Percentiles rank a stretch among this genome's conserved stretches.
Evolutionary conservation across 2,113 vertebrate species (phyloP).

Genomic region (Psammodynastes pulverulentus): DNA sequence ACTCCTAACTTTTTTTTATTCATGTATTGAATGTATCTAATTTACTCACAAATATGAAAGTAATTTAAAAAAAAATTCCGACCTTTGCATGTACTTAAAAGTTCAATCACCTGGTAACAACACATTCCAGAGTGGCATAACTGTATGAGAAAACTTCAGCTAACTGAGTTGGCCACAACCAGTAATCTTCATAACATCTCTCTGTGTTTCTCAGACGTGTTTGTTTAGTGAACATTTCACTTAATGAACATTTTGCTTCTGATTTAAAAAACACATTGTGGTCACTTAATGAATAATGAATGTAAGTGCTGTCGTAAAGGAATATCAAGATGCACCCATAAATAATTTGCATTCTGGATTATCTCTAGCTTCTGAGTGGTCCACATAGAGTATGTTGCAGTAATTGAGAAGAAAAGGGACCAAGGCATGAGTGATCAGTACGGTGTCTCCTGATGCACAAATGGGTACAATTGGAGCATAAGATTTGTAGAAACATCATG

Average conservation of each 20-base stretch:
- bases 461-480: neutral
- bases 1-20: neutral
- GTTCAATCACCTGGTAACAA: neutral
- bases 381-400: neutral
- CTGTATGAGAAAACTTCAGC: neutral
- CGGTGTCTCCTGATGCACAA: neutral
- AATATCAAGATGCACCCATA: neutral
- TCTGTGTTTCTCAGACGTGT: neutral
- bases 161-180: neutral
- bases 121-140: neutral
- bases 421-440: neutral
- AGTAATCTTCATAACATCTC: neutral
- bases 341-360: neutral
- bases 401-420: neutral
- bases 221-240: neutral
- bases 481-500: neutral
- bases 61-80: neutral
- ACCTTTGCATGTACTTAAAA: neutral
- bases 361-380: neutral
- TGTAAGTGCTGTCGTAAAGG: neutral
- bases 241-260: neutral
- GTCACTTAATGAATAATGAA: neutral
- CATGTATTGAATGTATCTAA: neutral
- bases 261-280: neutral
- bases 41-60: neutral